These are phyloP conservation scores for Chloropsis hardwickii DNA, from an alignment of 2,113 vertebrate genomes.

Conservation along the genomic window DNA sequence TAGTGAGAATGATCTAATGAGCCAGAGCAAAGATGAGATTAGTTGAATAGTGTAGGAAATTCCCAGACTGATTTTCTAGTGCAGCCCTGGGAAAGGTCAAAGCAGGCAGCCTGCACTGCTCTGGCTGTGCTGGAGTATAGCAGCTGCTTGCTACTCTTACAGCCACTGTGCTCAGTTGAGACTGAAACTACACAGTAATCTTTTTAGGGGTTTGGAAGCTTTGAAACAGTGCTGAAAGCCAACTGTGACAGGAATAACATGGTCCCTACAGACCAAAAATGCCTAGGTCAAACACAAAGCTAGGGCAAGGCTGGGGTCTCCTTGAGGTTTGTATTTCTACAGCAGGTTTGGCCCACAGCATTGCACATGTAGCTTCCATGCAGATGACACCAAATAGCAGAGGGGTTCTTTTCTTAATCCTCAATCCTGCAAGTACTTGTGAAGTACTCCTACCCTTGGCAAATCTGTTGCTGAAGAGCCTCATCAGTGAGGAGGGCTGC, in stretches of 20 bases:
- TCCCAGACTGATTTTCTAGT: neutral
- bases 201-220: neutral
- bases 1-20: neutral
- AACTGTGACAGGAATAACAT: neutral
- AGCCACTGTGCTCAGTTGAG: neutral
- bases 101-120: neutral
- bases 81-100: neutral
- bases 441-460: neutral
- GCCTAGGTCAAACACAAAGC: neutral
- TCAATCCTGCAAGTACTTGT: neutral
- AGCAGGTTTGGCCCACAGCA: neutral
- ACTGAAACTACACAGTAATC: neutral
- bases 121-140: neutral
- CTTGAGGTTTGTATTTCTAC: too few relatives aligned
- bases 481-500: neutral
- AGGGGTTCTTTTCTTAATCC: fast-evolving
- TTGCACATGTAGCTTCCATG: neutral
- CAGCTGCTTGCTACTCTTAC: neutral
- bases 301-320: neutral
- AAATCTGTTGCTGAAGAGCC: neutral
- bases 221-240: neutral
- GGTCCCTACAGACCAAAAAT: neutral
- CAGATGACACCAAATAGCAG: neutral
- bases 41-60: neutral
- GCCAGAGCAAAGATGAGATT: neutral